Evolutionary conservation across 2,888 invertebrate genomes (phyloP).

Genomic region (Agrotis segetum): DNA sequence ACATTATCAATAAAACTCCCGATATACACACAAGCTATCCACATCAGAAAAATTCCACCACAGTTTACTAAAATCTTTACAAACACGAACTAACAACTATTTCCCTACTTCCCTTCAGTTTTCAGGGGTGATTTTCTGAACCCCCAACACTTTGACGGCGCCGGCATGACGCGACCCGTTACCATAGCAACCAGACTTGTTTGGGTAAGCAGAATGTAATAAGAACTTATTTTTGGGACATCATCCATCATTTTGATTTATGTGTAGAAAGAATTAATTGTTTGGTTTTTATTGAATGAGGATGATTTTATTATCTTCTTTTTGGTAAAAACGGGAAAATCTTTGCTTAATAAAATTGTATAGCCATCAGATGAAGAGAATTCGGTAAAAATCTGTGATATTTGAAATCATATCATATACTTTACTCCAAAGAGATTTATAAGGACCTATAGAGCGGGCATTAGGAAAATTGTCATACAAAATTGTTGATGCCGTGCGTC

Average conservation of each 20-base stretch:
- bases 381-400: too few species aligned
- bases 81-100: background rate
- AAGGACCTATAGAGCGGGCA: too few species aligned
- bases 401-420: too few species aligned
- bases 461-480: too few species aligned
- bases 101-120: slow-evolving; percentile 57
- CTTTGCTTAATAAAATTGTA: too few species aligned
- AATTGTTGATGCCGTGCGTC: too few species aligned
- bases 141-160: slow-evolving; percentile 70
- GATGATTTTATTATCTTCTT: background rate
- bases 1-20: background rate
- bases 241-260: slow-evolving; percentile 53
- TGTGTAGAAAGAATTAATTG: background rate
- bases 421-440: too few species aligned
- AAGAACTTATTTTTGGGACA: slow-evolving; percentile 39
- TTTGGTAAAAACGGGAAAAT: background rate
- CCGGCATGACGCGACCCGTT: slow-evolving; percentile 78
- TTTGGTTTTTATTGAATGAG: background rate
- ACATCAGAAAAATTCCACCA: background rate
- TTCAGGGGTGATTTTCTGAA: slow-evolving; percentile 57
- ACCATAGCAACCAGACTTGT: slow-evolving; percentile 74
- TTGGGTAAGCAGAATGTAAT: slow-evolving; percentile 56
- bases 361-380: too few species aligned
- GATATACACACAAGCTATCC: background rate
- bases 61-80: slow-evolving; percentile 8